phyloP scores from a whole-genome alignment of 2,888 invertebrate genomes.

The Drosophila melanosoma region DNA sequence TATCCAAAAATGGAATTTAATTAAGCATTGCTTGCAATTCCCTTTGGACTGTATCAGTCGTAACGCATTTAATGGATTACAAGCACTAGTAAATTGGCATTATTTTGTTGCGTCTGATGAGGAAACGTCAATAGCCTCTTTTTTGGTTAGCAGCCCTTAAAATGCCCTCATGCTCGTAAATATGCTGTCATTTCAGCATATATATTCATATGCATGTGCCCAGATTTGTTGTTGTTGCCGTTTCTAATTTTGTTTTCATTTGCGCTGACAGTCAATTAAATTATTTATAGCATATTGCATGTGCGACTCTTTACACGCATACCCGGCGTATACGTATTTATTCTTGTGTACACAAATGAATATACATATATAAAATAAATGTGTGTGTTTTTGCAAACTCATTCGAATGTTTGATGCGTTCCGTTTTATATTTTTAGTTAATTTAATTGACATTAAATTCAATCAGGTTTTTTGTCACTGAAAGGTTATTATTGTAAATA shows the following conservation, averaged over 20 bases:
- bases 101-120: conserved; percentile 31
- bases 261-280: conserved; percentile 68
- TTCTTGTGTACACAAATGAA: background rate
- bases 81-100: conserved; percentile 19
- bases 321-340: background rate
- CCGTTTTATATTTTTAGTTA: conserved; percentile 42
- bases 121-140: conserved; percentile 37
- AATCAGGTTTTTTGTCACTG: background rate
- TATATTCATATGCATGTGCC: conserved; percentile 32
- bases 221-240: conserved; percentile 20
- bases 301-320: conserved; percentile 28
- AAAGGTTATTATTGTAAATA: background rate
- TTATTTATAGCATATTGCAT: conserved; percentile 64
- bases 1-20: conserved; percentile 58
- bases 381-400: background rate
- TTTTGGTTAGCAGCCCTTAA: conserved; percentile 45
- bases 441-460: conserved; percentile 60
- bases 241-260: conserved; percentile 36
- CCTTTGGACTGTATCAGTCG: conserved; percentile 17
- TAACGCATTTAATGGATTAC: conserved; percentile 30
- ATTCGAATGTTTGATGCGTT: conserved; percentile 15
- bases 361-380: background rate
- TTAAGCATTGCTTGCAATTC: conserved; percentile 57
- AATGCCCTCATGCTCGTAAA: conserved; percentile 61
- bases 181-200: conserved; percentile 44